phyloP scores from a whole-genome alignment of 2,113 vertebrate genomes.

The Phalacrocorax pelagicus region DNA sequence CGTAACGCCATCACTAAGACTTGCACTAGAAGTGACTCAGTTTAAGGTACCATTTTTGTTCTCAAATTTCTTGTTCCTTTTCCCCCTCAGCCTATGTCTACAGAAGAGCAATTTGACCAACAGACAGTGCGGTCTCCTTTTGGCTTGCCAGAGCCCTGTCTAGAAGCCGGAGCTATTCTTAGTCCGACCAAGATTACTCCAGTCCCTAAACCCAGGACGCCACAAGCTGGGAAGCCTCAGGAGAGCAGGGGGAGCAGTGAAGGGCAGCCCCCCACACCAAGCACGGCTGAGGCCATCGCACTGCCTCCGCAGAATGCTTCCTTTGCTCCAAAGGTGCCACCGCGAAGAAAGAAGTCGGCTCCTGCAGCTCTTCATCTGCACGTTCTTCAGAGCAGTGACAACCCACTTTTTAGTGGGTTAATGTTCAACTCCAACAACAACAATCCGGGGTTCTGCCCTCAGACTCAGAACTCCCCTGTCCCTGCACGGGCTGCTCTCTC shows the following conservation, averaged over 20 bases:
- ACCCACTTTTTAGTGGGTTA: constrained; percentile 16
- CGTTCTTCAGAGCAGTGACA: constrained; percentile 61
- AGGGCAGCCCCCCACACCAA: neutral
- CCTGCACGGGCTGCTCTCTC: neutral
- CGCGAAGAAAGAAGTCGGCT: constrained; percentile 79
- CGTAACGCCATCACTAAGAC: rapidly evolving
- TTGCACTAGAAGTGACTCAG: neutral
- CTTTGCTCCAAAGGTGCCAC: constrained; percentile 73
- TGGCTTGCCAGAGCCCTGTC: constrained; percentile 21
- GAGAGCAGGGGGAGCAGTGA: constrained; percentile 14
- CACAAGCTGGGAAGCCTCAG: constrained; percentile 39
- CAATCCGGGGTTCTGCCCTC: neutral
- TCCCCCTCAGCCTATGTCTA: constrained; percentile 18
- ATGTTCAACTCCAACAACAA: neutral
- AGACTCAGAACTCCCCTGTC: neutral
- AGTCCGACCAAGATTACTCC: constrained; percentile 40
- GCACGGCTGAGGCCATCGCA: neutral
- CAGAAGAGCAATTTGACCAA: constrained; percentile 49
- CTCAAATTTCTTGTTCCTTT: neutral
- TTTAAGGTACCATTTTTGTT: neutral
- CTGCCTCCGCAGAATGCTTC: neutral
- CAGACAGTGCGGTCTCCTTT: constrained; percentile 4
- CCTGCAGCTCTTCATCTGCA: constrained; percentile 75
- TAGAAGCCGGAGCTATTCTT: neutral
- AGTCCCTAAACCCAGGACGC: constrained; percentile 74